Base-by-base conservation (phyloP, 1,140 invertebrate species). In the Hydropsyche tenuis region DNA sequence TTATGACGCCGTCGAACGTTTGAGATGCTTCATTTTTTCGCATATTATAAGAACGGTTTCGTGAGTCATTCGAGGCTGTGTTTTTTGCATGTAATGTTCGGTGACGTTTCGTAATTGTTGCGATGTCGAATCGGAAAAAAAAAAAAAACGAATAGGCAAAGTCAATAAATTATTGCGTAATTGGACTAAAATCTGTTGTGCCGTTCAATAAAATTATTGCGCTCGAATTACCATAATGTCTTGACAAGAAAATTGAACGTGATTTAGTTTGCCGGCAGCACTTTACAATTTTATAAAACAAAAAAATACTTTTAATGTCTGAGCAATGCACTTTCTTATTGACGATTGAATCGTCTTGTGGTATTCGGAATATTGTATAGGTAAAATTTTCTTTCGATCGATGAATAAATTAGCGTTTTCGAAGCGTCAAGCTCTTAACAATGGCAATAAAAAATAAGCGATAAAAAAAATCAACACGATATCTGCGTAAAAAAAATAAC, bases 121-220 rank as follows among this genome's bases (percentile, higher is more conserved):
- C 30, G 30, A 37, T 37, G 30, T 37, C 30, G 9, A 37, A 4
- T 37, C 30, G 30, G 3, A 3, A 3, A 3, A 3, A 9, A 9
- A 37, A 37, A 37, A 37, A 37, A 37, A 37, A 4, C 30, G 30
- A 37, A 37, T 37, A 37, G 30, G 9, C 30, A 37, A 37, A 37
- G 56, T 22, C 23, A 25, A 25, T 27, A 60, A 60, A 60, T 60
- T 60, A 60, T 27, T 18, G 16, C 30, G 37, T 16, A 60, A 70
- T 70, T 60, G 56, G 11, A 60, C 23, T 23, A 22, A 60, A 60
- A 60, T 7, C 16, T n/a, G 11, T 56, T 23, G 51, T 18, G 12
- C 7, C 22, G 48, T 46, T 56, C 43, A 70, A 70, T 70, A 65
- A 73, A 73, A 73, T 65, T 73, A 73, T 73, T 42, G 60, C 71